phyloP scores from a whole-genome alignment of 2,113 vertebrate genomes.

The Helogale parvula region DNA sequence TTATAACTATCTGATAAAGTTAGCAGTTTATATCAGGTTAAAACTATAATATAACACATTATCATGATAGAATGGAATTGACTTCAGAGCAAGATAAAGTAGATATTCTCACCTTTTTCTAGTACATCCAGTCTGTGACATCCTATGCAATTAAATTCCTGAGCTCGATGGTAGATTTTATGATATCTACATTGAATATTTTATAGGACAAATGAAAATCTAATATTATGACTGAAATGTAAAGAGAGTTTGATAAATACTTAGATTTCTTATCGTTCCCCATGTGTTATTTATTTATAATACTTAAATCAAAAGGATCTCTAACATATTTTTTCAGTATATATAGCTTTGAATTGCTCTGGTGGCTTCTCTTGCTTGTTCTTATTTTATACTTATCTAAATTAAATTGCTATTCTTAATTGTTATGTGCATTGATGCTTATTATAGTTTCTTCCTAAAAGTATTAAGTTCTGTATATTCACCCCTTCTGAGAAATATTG shows the following conservation, averaged over 20 bases:
- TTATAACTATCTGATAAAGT: neutral
- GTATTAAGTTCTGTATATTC: neutral
- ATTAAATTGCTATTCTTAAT: neutral
- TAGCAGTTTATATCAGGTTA: neutral
- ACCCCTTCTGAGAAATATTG: neutral
- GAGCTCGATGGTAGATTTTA: neutral
- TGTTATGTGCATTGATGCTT: neutral
- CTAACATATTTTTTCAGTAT: neutral
- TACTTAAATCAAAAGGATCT: neutral
- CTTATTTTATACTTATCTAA: neutral
- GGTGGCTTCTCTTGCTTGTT: neutral
- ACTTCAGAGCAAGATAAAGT: neutral
- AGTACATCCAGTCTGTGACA: neutral
- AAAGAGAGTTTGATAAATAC: neutral
- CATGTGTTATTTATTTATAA: neutral
- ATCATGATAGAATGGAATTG: neutral
- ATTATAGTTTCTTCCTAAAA: neutral
- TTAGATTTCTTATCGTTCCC: neutral
- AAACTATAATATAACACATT: neutral
- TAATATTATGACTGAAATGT: neutral
- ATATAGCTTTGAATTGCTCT: neutral
- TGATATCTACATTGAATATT: neutral
- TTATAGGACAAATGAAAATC: neutral
- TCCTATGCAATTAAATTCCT: neutral
- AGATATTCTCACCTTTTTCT: neutral